Conservation (phyloP, 2,888 invertebrate species). For the Kryphioiulus occultus region DNA sequence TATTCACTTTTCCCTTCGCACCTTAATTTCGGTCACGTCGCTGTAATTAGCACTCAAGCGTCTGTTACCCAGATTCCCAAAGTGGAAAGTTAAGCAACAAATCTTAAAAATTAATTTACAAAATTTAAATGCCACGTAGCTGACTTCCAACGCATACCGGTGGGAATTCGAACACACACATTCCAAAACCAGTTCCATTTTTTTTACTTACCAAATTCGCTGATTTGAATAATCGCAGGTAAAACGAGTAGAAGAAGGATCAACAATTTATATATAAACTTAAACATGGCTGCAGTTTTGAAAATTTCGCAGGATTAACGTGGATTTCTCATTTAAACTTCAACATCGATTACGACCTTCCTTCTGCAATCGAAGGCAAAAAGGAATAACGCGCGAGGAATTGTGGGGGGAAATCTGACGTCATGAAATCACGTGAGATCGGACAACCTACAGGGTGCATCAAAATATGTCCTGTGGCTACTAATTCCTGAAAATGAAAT, state of each 20-base stretch:
- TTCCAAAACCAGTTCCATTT: neutral
- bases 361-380: neutral
- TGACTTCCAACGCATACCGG: neutral
- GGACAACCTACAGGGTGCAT: neutral
- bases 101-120: neutral
- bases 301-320: constrained; percentile 37
- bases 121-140: neutral
- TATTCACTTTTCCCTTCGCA: neutral
- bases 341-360: neutral
- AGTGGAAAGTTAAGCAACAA: neutral
- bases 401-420: neutral
- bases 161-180: neutral
- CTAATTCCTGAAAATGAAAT: too few relatives aligned
- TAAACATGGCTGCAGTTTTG: constrained; percentile 47
- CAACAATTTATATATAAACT: constrained; percentile 47
- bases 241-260: constrained; percentile 49
- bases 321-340: constrained; percentile 39
- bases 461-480: neutral
- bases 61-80: neutral
- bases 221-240: constrained; percentile 49
- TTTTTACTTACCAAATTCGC: constrained; percentile 48
- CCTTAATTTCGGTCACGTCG: neutral
- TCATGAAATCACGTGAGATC: neutral
- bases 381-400: neutral
- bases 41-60: neutral